Evolutionary conservation across 1,140 invertebrate genomes (phyloP), one percentile per base, ranked within the genome.

Genomic region (Hylaeus volcanicus): DNA sequence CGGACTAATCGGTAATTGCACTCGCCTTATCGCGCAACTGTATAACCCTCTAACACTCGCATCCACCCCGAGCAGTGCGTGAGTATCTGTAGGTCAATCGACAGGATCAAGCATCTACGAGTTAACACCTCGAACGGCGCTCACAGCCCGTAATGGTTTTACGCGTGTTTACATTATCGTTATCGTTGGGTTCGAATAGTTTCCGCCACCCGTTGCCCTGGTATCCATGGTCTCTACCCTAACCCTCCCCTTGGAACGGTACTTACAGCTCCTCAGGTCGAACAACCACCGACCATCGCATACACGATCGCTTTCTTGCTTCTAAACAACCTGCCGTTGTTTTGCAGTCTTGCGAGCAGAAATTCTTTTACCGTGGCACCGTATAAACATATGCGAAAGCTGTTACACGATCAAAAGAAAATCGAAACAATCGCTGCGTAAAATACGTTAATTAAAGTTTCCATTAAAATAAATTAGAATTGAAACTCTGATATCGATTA

Each of bases 151-250:
- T 88, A 88, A 86, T 86, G 74, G 82, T 88, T 86, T 86, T 84
- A 88, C 87, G 84, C 77, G 81, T 86, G 86, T 88, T 88, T 88
- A 84, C 87, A 86, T 88, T 88, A 88, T 81, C 84, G 79, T 88
- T 88, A 88, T 88, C 87, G 79, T 43, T 60, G 60, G n/a, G 70
- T 86, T 82, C 60, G 74, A 86, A 75, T 78, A 76, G 75, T 83
- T 86, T 82, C 79, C 73, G 48, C 53, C 53, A 12, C 51, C 48
- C 45, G n/a, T 39, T 61, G 39, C 11, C 8, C 61, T 63, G 60
- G 41, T 37, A 51, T 45, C 60, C 74, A 43, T 58, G 70, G 70
- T 74, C 77, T 73, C 78, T 70, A 48, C 71, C 5, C 4, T 26
- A 26, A 26, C 26, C 26, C 26, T 26, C 26, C 26, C 26, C 26